A percentile compares a stretch with the other conserved stretches of the same genome.
phyloP scores from a whole-genome alignment of 2,888 invertebrate genomes.

The Cybosia mesomella region DNA sequence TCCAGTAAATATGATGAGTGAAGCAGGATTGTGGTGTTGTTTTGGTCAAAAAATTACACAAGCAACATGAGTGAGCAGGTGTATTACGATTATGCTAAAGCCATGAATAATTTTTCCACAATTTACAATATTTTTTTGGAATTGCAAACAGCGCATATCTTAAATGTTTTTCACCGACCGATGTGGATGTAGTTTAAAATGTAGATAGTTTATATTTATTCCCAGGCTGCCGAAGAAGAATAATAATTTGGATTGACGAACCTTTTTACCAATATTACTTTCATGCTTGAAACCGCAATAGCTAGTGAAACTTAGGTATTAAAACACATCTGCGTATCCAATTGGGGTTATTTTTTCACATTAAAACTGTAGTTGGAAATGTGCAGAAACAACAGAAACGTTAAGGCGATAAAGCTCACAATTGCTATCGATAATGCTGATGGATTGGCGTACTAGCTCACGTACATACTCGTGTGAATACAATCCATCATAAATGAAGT shows the following conservation, averaged over 20 bases:
- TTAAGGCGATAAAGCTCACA: slow-evolving; percentile 8
- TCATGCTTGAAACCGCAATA: not conserved
- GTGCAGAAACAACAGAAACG: not conserved
- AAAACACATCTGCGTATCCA: not conserved
- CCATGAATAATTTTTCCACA: no score
- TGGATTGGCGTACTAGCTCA: not conserved
- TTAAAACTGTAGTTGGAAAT: not conserved
- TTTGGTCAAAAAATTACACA: no score
- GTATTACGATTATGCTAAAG: no score
- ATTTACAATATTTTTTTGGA: no score
- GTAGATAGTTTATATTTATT: no score
- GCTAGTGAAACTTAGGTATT: not conserved
- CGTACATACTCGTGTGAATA: not conserved
- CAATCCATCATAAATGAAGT: slow-evolving; percentile 13
- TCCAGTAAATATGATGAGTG: no score
- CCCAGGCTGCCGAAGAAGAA: not conserved
- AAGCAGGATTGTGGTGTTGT: no score
- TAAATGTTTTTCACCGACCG: no score
- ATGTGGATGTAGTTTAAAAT: no score
- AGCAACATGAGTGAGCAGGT: no score
- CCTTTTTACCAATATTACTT: not conserved
- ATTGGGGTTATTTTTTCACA: not conserved
- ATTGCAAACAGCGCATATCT: no score
- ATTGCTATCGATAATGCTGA: slow-evolving; percentile 1
- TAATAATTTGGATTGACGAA: not conserved